These are phyloP conservation scores for Alloscopus bannaensis DNA, from an alignment of 2,888 invertebrate genomes.

Conservation along the genomic window DNA sequence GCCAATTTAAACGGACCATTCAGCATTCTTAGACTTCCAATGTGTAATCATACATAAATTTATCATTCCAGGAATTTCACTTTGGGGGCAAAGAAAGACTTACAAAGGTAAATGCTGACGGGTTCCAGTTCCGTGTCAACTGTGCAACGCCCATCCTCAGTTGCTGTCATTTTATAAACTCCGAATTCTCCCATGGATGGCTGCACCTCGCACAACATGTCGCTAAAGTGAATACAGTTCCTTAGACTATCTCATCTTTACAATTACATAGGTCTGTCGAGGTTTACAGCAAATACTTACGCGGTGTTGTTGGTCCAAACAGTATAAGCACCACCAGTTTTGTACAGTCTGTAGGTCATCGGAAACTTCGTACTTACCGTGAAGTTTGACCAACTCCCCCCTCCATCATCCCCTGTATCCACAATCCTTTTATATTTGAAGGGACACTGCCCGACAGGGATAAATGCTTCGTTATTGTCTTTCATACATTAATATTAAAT, in stretches of 20 bases:
- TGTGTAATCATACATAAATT: neutral
- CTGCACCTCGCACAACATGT: slow-evolving; percentile 2
- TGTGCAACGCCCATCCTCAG: slow-evolving; percentile 61
- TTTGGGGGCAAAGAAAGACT: slow-evolving; percentile 76
- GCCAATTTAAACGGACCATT: neutral
- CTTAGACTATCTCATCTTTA: neutral
- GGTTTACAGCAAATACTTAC: neutral
- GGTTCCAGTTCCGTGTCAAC: slow-evolving; percentile 76
- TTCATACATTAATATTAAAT: neutral
- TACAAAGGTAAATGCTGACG: slow-evolving; percentile 84
- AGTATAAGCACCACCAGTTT: slow-evolving; percentile 1
- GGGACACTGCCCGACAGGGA: slow-evolving; percentile 40
- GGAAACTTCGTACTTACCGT: slow-evolving; percentile 51
- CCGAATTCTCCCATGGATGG: slow-evolving; percentile 72
- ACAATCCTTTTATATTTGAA: slow-evolving; percentile 5
- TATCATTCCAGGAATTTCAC: too few relatives aligned
- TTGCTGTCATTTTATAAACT: slow-evolving; percentile 76
- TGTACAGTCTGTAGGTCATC: slow-evolving; percentile 44
- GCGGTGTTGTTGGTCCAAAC: slow-evolving; percentile 9
- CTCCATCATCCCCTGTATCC: neutral
- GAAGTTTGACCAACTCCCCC: neutral
- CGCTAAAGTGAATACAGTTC: neutral
- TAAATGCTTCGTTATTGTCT: neutral
- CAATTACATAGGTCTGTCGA: neutral
- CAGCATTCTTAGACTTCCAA: neutral